phyloP scores from a whole-genome alignment of 2,797 vertebrate species.

The Danio kyathit region DNA sequence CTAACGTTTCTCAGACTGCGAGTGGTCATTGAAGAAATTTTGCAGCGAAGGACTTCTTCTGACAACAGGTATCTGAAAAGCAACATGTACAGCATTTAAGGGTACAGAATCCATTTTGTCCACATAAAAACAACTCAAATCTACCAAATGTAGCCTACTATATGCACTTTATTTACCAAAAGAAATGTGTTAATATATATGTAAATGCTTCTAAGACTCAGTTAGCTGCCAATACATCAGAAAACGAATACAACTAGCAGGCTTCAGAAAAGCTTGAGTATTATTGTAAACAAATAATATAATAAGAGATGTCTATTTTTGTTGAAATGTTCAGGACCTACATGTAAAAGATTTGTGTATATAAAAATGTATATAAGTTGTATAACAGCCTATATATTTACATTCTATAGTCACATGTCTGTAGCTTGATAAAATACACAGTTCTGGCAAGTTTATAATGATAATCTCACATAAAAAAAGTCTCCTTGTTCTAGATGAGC shows the following conservation, averaged over 20 bases:
- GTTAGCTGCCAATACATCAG: slow-evolving; percentile 51
- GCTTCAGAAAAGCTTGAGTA: not conserved
- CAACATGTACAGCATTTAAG: slow-evolving; percentile 49
- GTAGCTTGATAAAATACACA: slow-evolving; percentile 23
- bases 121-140: slow-evolving; percentile 26
- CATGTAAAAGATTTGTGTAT: not conserved
- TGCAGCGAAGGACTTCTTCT: slow-evolving; percentile 58
- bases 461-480: slow-evolving; percentile 13
- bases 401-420: slow-evolving; percentile 37
- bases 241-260: not conserved
- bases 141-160: slow-evolving; percentile 5
- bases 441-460: slow-evolving; percentile 28
- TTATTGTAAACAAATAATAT: slow-evolving; percentile 22
- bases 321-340: not conserved
- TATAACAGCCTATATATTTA: slow-evolving; percentile 34
- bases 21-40: slow-evolving; percentile 54
- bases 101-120: not conserved
- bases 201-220: slow-evolving; percentile 29
- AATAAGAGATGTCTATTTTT: slow-evolving; percentile 13
- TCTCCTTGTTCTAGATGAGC: not conserved
- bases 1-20: slow-evolving; percentile 52
- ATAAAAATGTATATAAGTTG: slow-evolving; percentile 7
- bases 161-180: slow-evolving; percentile 45
- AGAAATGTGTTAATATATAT: slow-evolving; percentile 1
- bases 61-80: slow-evolving; percentile 57